Evolutionary conservation across 53 echinoderm and acorn worm genomes (phyloP), one percentile per base, ranked within the genome.

Genomic region (Echinometra lucunter): DNA sequence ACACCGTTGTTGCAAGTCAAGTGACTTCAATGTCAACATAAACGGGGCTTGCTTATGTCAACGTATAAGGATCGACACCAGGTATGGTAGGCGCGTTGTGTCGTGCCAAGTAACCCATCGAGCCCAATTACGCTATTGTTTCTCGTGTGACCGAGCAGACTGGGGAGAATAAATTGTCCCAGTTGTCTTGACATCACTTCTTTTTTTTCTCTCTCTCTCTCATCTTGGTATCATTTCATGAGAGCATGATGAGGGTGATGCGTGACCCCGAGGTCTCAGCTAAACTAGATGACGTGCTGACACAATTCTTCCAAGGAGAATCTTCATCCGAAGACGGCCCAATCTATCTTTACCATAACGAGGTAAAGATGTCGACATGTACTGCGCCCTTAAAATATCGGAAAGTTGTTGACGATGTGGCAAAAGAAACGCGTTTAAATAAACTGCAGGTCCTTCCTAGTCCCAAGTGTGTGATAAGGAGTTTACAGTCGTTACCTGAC

Each of bases 101-200:
- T 49, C 49, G 27, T 30, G 85, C 12, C 28, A n/a, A 85, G 85
- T 74, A 9, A 42, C 85, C 85, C 85, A 49, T 49, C 30, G 85
- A 85, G 85, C 12, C 85, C 85, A 85, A 85, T 85, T 85, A 47
- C 85, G 28, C 85, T 85, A 17, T 85, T 85, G 85, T 85, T 49
- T 85, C 85, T 49, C 13, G 49, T 85, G 85, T 85, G 85, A 85
- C 40, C 78, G 78, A 78, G n/a, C n/a, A n/a, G 38, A 35, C 78
- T 40, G 85, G 18, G 6, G 81, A 38, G 44, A 81, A 44, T 44
- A 81, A n/a, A n/a, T n/a, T n/a, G 18, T 49, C 85, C 49, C 85
- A 10, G 85, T 9, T 85, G 85, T 27, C 13, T n/a, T 12, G 28
- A 3, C 28, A 85, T 85, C 85, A 25, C 13, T 47, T 85, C 28